Evolutionary conservation across 2,113 vertebrate genomes (phyloP), one percentile per base, ranked within the genome.

Genomic region (Nyctereutes procyonoides): DNA sequence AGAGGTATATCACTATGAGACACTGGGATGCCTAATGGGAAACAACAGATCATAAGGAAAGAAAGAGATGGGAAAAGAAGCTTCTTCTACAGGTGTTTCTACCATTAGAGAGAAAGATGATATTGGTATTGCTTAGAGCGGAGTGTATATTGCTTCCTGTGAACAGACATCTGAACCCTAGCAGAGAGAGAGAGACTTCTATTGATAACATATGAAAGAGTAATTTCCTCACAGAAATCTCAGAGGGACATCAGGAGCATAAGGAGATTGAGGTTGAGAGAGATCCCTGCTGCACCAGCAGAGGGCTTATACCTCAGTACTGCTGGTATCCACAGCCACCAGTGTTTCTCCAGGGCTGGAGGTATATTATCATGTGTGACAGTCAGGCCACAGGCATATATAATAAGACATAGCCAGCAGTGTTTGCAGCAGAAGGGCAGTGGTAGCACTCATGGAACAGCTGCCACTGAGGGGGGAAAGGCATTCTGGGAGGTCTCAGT

Each of bases 401-500:
- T 19, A 11, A 30, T 20, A 43, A 63, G 48, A 55, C 58, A 65
- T 48, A 35, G 4, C 51, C 14, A 7, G 55, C 8, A 30, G 28
- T n/a, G 17, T 53, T 90, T 51, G 43, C 19, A 83, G 60, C 38
- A 95, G 38, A 48, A 88, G 48, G 38, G 30, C 11, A 22, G 62
- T 81, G 24, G 35, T 9, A 65, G 35, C 3, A 60, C 26, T 85
- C 86, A 62, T 32, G 67, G 30, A 89, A 38, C 35, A 69, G 7
- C 22, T 74, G 28, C 16, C 65, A 30, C n/a, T 53, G 53, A 84
- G 60, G 56, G 24, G 83, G 13, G 3, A 87, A 90, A 15, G 38
- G n/a, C 28, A 79, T 62, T 94, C 81, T 77, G 48, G 85, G 58
- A 96, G 38, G 20, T 60, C 55, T 96, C 65, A 69, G 53, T 63